phyloP scores from a whole-genome alignment of 2,797 vertebrate genomes.

The Galaxias olidus region DNA sequence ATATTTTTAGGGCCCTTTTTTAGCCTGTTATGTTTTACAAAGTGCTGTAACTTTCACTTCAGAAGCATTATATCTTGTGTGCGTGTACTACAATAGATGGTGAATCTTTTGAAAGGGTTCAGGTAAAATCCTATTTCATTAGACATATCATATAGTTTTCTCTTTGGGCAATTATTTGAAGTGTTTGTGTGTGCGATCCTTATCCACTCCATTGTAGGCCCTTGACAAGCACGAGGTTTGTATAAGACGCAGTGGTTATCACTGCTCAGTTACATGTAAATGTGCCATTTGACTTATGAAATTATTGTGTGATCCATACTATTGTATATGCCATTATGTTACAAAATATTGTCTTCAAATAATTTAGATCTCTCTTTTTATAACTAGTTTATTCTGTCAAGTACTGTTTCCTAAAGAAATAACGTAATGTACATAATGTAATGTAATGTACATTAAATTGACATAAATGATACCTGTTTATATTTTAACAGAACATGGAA shows the following conservation, averaged over 20 bases:
- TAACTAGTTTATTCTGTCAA: no score
- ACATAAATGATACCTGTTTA: not conserved
- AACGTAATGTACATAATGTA: not conserved
- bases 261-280: slow-evolving; percentile 22
- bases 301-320: no score
- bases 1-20: not conserved
- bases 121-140: slow-evolving; percentile 29
- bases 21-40: slow-evolving; percentile 32
- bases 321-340: no score
- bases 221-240: slow-evolving; percentile 31
- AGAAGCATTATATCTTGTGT: slow-evolving; percentile 29
- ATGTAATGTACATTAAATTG: not conserved
- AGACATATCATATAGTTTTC: not conserved
- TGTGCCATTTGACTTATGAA: no score
- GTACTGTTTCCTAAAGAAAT: no score
- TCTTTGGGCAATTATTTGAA: not conserved
- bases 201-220: not conserved
- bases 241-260: slow-evolving; percentile 24
- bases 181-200: slow-evolving; percentile 2
- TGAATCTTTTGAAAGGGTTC: slow-evolving; percentile 22
- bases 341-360: no score
- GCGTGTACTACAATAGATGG: slow-evolving; percentile 34
- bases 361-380: no score
- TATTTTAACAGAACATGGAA: no score
- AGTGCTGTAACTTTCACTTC: slow-evolving; percentile 28